Evolutionary conservation across 2,797 vertebrate species (phyloP).

Genomic region (Rhabdophis nuchalis): DNA sequence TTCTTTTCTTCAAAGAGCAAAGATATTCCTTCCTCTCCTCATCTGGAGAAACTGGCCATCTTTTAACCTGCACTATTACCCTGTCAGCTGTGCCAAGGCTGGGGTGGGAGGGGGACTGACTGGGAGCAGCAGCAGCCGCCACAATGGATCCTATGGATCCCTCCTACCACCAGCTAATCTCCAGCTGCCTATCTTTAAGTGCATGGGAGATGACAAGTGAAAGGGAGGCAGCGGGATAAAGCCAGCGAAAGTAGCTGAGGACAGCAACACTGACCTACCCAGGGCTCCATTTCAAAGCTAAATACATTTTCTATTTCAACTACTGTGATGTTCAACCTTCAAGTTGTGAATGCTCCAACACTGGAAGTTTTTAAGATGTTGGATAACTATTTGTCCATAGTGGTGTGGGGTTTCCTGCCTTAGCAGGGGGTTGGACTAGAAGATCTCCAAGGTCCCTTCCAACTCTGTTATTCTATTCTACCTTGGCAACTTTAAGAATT

Average conservation of each 20-base stretch:
- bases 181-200: neutral
- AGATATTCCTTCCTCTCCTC: neutral
- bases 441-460: too few species aligned
- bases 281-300: neutral
- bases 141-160: neutral
- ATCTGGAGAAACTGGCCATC: neutral
- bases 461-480: too few species aligned
- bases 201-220: neutral
- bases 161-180: neutral
- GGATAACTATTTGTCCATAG: too few species aligned
- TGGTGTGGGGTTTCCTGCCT: too few species aligned
- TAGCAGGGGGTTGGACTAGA: too few species aligned
- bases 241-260: neutral
- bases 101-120: neutral
- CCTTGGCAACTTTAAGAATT: neutral
- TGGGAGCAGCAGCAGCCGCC: rapidly evolving
- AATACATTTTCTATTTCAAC: neutral
- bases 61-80: neutral
- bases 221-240: neutral
- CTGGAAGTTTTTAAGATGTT: too few species aligned
- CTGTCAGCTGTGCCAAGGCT: neutral
- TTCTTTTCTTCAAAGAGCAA: neutral
- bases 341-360: too few species aligned
- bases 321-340: neutral
- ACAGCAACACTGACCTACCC: neutral